phyloP scores from a whole-genome alignment of 2,888 invertebrate species.

The Pegoplata infirma region DNA sequence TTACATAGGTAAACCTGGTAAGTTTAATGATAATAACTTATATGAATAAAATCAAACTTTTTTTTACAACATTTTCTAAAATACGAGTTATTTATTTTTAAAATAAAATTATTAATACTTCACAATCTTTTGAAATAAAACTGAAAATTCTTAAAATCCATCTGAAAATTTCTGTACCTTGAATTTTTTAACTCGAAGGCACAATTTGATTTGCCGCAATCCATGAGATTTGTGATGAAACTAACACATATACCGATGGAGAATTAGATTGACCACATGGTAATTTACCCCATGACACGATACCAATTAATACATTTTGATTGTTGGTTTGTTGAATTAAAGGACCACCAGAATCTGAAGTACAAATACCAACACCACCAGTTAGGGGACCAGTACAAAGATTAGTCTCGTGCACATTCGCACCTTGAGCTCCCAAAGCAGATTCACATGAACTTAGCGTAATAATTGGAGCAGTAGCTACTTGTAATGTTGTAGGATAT shows the following conservation, averaged over 20 bases:
- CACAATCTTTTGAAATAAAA: too few relatives aligned
- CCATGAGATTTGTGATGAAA: constrained; percentile 78
- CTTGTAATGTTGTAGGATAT: constrained; percentile 68
- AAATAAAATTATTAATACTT: too few relatives aligned
- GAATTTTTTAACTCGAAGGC: background rate
- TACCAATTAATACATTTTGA: constrained; percentile 74
- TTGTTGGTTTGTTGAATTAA: constrained; percentile 66
- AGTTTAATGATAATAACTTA: too few relatives aligned
- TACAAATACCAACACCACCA: constrained; percentile 72
- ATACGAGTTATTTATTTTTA: too few relatives aligned
- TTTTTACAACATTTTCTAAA: too few relatives aligned
- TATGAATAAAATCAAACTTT: too few relatives aligned
- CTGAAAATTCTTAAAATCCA: too few relatives aligned
- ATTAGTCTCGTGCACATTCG: constrained; percentile 71
- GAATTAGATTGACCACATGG: constrained; percentile 77
- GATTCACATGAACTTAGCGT: constrained; percentile 65
- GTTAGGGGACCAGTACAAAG: constrained; percentile 74
- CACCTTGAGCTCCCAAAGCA: constrained; percentile 68
- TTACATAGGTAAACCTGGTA: too few relatives aligned
- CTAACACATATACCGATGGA: constrained; percentile 79
- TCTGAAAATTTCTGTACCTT: too few relatives aligned
- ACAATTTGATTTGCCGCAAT: constrained; percentile 67
- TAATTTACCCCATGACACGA: constrained; percentile 79
- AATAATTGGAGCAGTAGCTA: constrained; percentile 73
- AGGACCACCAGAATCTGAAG: constrained; percentile 75